A percentile compares a stretch with the other conserved stretches of the same genome.
Conservation (phyloP, 2,797 vertebrate species). For the Melanotaenia trifasciata region DNA sequence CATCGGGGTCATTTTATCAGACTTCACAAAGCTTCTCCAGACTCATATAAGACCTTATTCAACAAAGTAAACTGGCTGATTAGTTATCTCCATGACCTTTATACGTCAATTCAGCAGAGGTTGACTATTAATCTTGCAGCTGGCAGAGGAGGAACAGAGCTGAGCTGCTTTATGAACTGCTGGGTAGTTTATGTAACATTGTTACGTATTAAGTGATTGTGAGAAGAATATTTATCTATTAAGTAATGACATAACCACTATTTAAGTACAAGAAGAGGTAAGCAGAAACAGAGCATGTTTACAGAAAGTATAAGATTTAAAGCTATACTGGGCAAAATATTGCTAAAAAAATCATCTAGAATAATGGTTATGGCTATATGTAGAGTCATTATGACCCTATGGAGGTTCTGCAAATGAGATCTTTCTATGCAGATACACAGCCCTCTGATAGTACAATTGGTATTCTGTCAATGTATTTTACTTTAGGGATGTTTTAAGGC, state of each 20-base stretch:
- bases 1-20: not conserved
- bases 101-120: slow-evolving; percentile 26
- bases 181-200: not conserved
- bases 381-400: no score
- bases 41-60: not conserved
- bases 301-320: not conserved
- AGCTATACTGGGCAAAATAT: not conserved
- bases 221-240: not conserved
- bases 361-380: no score
- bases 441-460: not conserved
- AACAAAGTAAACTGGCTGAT: slow-evolving; percentile 16
- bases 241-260: not conserved
- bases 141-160: slow-evolving; percentile 1
- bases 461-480: not conserved
- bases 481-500: not conserved
- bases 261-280: no score
- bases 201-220: not conserved
- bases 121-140: slow-evolving; percentile 26
- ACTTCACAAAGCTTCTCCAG: slow-evolving; percentile 4
- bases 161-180: slow-evolving; percentile 19
- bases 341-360: not conserved
- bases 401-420: no score
- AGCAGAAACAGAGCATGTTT: not conserved
- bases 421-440: not conserved
- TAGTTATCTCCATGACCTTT: slow-evolving; percentile 30